A percentile compares a stretch with the other conserved stretches of the same genome.
Conservation (phyloP, 2,113 vertebrate genomes). For the Lophochroa leadbeateri region DNA sequence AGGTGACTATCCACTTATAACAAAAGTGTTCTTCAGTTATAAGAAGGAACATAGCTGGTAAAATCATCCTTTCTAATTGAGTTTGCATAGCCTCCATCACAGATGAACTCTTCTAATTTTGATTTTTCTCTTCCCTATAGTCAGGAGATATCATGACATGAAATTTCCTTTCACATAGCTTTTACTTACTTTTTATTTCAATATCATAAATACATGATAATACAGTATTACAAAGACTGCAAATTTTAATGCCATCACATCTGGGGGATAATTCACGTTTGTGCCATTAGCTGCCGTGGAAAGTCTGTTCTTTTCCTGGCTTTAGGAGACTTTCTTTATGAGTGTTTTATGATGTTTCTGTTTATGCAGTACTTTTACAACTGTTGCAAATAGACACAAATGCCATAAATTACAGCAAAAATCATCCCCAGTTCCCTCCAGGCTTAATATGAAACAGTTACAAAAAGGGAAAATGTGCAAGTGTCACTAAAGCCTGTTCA, state of each 20-base stretch:
- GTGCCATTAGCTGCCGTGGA: conserved; percentile 42
- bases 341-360: conserved; percentile 73
- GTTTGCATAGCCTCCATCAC: not conserved
- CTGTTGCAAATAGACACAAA: conserved; percentile 73
- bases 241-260: conserved; percentile 32
- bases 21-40: not conserved
- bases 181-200: conserved; percentile 48
- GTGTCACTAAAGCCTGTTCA: conserved; percentile 33
- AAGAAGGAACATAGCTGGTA: not conserved
- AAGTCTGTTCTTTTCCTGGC: conserved; percentile 60
- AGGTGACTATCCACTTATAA: not conserved
- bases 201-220: conserved; percentile 39
- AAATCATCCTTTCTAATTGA: not conserved
- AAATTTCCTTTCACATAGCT: not conserved
- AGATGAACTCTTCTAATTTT: not conserved
- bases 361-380: conserved; percentile 74
- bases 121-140: not conserved
- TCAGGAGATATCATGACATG: not conserved
- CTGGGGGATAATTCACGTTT: conserved; percentile 33
- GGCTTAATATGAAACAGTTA: conserved; percentile 72
- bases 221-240: conserved; percentile 6
- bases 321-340: conserved; percentile 52
- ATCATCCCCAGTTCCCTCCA: conserved; percentile 42
- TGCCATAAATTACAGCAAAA: conserved; percentile 67
- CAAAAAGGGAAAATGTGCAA: conserved; percentile 66